Evolutionary conservation across 2,797 vertebrate species (phyloP).

Genomic region (Falco columbarius): DNA sequence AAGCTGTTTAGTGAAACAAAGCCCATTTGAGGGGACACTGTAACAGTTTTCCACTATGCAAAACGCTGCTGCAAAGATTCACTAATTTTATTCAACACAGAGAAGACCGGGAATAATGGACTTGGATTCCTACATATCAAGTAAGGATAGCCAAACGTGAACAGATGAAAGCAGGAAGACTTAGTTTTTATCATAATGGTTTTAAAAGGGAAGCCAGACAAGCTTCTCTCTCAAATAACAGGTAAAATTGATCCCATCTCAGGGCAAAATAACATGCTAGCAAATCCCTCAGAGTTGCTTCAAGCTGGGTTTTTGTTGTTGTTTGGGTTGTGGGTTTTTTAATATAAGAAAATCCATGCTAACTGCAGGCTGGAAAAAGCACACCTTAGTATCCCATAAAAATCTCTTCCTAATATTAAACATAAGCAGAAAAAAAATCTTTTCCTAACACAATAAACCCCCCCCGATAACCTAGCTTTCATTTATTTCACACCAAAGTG

Average conservation of each 20-base stretch:
- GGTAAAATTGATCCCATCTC: not conserved
- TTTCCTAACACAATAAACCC: not conserved
- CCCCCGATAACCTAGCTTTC: not conserved
- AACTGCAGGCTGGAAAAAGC: not conserved
- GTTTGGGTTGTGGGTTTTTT: not conserved
- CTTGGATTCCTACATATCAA: not conserved
- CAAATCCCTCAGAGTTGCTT: not conserved
- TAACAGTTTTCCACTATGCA: not conserved
- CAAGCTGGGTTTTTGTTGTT: not conserved
- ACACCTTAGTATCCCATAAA: not conserved
- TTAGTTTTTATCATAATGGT: not conserved
- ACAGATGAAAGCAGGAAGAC: not conserved
- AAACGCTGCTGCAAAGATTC: not conserved
- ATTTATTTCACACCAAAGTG: not conserved
- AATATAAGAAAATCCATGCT: constrained; percentile 10
- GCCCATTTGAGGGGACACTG: not conserved
- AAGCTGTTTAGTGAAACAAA: not conserved
- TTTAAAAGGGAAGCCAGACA: not conserved
- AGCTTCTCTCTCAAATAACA: not conserved
- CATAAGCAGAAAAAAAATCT: not conserved
- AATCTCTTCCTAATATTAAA: not conserved
- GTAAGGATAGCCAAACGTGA: not conserved
- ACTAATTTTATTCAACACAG: not conserved
- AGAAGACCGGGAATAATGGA: not conserved
- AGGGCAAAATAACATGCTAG: not conserved